Percentiles rank a stretch among this genome's conserved stretches.
Conservation (phyloP, 2,888 invertebrate genomes). For the Pocota personata region DNA sequence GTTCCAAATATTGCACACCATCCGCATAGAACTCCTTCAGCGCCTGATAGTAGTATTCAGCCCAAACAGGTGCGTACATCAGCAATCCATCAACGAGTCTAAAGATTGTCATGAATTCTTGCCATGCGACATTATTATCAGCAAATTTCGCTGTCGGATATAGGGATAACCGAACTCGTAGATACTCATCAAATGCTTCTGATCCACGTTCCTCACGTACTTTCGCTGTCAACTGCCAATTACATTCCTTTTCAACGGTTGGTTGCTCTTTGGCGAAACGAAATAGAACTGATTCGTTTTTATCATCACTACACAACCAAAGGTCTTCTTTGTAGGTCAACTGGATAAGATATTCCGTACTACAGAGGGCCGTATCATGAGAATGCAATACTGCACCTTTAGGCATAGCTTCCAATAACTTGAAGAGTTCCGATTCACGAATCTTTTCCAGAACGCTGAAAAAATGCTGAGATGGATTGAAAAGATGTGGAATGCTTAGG, state of each 20-base stretch:
- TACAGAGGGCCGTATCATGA: constrained; percentile 87
- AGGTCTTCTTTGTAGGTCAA: constrained; percentile 86
- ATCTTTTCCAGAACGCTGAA: constrained; percentile 86
- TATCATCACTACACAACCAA: constrained; percentile 80
- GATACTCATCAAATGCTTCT: constrained; percentile 83
- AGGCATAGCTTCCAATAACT: constrained; percentile 87
- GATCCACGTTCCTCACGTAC: constrained; percentile 76
- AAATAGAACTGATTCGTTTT: constrained; percentile 71
- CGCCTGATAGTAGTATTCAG: constrained; percentile 87
- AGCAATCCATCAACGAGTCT: constrained; percentile 84
- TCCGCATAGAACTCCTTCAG: constrained; percentile 86
- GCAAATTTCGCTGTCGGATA: constrained; percentile 84
- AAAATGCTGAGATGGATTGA: constrained; percentile 87
- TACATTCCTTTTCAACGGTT: constrained; percentile 61
- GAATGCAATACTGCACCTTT: constrained; percentile 90
- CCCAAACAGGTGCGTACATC: constrained; percentile 86
- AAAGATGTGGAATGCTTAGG: constrained; percentile 84
- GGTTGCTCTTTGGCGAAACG: constrained; percentile 77
- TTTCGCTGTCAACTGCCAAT: constrained; percentile 77
- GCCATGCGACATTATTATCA: constrained; percentile 86
- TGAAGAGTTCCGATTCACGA: constrained; percentile 86
- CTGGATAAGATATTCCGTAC: constrained; percentile 86
- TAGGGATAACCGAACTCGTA: constrained; percentile 85
- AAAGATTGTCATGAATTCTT: constrained; percentile 85
- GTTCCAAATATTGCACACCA: constrained; percentile 88